These are phyloP conservation scores for Turritopsis dohrnii DNA, from an alignment of 30 jellyfish, hydroid and myxozoan genomes.

Conservation along the genomic window DNA sequence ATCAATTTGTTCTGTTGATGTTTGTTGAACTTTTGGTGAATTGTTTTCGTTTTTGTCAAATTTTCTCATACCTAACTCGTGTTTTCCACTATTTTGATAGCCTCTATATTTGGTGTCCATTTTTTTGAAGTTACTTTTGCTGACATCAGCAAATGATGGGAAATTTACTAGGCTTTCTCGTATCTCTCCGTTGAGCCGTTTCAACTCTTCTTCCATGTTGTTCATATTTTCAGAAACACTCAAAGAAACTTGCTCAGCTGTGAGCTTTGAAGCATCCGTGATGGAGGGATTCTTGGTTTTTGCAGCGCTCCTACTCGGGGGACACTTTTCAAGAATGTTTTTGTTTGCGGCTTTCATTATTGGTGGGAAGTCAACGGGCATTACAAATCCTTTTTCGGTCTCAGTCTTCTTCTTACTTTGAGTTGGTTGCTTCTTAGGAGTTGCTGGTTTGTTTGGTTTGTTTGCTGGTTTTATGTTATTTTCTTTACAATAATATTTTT, in stretches of 20 bases:
- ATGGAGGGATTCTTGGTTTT: not conserved
- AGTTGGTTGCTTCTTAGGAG: not conserved
- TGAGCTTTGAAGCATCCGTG: not conserved
- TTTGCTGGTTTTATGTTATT: not conserved
- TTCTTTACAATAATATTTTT: not conserved
- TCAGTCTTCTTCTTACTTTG: not conserved
- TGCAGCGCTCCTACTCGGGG: not conserved
- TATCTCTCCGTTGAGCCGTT: not conserved
- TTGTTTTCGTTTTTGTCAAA: not conserved
- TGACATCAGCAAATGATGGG: slow-evolving; percentile 11
- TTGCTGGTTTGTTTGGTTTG: not conserved
- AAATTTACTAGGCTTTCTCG: not conserved
- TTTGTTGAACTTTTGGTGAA: not conserved
- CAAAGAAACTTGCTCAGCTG: not conserved
- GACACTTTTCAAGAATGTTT: not conserved
- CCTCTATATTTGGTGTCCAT: not conserved
- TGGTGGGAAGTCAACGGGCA: not conserved
- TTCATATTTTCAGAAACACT: not conserved
- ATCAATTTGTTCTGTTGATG: not conserved
- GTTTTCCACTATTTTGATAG: not conserved
- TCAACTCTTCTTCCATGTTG: not conserved
- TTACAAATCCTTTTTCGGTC: not conserved
- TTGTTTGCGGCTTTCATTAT: not conserved
- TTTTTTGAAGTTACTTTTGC: not conserved
- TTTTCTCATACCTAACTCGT: not conserved